A percentile compares a stretch with the other conserved stretches of the same genome.
phyloP scores from a whole-genome alignment of 2,888 invertebrate species.

The Lasioglossum malachurum region DNA sequence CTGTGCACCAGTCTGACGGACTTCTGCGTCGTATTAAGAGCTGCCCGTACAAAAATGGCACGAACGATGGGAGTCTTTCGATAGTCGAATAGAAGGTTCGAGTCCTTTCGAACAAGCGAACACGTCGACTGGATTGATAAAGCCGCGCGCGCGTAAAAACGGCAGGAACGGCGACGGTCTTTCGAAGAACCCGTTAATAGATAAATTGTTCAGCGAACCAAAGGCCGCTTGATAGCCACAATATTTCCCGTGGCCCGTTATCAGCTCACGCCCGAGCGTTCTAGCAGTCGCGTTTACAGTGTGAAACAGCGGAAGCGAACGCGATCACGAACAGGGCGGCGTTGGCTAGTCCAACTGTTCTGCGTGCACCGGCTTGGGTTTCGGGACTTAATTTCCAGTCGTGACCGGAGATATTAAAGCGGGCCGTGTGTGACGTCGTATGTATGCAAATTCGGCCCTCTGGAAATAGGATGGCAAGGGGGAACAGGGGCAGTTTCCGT shows the following conservation, averaged over 20 bases:
- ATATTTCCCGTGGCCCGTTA: conserved; percentile 60
- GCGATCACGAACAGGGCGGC: conserved; percentile 59
- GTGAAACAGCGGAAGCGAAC: conserved; percentile 65
- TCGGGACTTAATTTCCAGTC: conserved; percentile 81
- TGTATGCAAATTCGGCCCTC: conserved; percentile 81
- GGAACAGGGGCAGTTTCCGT: conserved; percentile 75
- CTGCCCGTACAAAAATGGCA: not conserved
- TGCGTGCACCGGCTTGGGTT: conserved; percentile 64
- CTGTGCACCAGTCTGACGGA: not conserved
- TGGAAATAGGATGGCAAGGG: conserved; percentile 63
- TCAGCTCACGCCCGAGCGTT: conserved; percentile 46
- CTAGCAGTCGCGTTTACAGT: conserved; percentile 57
- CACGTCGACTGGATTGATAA: not conserved
- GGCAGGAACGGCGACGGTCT: not conserved
- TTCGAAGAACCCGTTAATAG: conserved; percentile 17
- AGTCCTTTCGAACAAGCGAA: not conserved
- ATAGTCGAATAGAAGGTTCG: not conserved
- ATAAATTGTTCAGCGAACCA: conserved; percentile 32
- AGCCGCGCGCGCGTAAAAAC: not conserved
- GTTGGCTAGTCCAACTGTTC: conserved; percentile 67
- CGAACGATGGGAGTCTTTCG: not conserved
- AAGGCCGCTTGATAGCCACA: conserved; percentile 46
- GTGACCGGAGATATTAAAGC: conserved; percentile 81
- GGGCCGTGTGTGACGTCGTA: conserved; percentile 80
- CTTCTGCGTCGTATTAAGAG: not conserved